Percentiles rank a stretch among this genome's conserved stretches.
These are phyloP conservation scores for Hyperopisus bebe DNA, from an alignment of 2,113 vertebrate species.

Conservation along the genomic window DNA sequence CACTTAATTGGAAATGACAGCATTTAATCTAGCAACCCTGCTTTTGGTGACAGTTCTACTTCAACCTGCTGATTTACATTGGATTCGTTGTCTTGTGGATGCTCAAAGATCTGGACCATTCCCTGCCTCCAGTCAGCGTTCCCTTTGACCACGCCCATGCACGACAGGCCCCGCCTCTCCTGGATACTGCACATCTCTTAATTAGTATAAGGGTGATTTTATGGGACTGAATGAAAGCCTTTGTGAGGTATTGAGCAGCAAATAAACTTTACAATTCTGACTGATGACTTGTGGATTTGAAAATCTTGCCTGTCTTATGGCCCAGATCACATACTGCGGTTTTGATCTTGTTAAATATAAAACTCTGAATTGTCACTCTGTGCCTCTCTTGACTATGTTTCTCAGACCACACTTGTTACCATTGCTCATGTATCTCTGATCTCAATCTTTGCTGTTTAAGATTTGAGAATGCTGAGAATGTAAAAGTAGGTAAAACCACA, in stretches of 20 bases:
- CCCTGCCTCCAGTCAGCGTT: background rate
- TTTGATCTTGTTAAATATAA: too few species aligned
- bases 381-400: background rate
- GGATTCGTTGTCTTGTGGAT: background rate
- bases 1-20: background rate
- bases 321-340: background rate
- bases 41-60: background rate
- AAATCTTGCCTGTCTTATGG: background rate
- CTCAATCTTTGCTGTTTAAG: background rate
- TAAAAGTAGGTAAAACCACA: background rate
- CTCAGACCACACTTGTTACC: background rate
- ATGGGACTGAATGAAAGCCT: too few species aligned
- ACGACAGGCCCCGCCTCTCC: background rate
- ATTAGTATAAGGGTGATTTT: too few species aligned
- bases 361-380: background rate
- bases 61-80: background rate
- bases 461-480: background rate
- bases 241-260: background rate
- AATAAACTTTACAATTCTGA: background rate
- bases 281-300: background rate
- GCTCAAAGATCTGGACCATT: background rate
- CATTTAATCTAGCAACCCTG: background rate
- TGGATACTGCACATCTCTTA: too few species aligned
- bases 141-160: background rate
- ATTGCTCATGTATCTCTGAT: background rate